Evolutionary conservation across 2,888 invertebrate species (phyloP).

Genomic region (Drosophila mercatorum): DNA sequence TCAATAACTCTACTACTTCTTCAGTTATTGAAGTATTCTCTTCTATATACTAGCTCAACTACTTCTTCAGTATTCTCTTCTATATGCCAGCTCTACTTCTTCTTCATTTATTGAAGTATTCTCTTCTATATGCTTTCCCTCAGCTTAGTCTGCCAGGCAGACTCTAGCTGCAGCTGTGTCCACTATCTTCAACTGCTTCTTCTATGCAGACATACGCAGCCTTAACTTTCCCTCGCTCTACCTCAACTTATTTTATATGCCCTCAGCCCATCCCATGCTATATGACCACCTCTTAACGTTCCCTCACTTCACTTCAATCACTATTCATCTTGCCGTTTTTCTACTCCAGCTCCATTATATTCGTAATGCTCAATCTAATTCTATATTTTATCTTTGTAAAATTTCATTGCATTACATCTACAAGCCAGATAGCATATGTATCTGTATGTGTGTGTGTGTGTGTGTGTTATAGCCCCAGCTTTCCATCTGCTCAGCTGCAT

Average conservation of each 20-base stretch:
- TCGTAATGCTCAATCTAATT: background rate
- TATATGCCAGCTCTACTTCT: too few species aligned
- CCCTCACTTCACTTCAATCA: background rate
- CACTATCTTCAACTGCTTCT: background rate
- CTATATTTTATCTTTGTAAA: background rate
- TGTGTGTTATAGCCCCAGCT: background rate
- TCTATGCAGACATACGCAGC: background rate
- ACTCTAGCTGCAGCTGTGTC: too few species aligned
- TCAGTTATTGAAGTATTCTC: too few species aligned
- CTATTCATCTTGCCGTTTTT: background rate
- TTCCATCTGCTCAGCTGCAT: conserved; percentile 12
- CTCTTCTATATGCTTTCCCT: too few species aligned
- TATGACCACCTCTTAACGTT: background rate
- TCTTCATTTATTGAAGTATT: too few species aligned
- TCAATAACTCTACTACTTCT: too few species aligned
- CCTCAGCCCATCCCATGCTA: background rate
- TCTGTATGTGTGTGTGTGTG: background rate
- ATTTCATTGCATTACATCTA: conserved; percentile 1
- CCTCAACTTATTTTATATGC: background rate
- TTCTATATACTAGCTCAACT: too few species aligned
- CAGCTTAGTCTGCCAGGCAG: too few species aligned
- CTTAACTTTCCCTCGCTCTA: too few species aligned
- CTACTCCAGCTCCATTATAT: background rate
- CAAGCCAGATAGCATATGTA: background rate
- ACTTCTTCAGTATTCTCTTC: too few species aligned